These are phyloP conservation scores for Spodoptera picta DNA, from an alignment of 2,888 invertebrate genomes.

Conservation along the genomic window DNA sequence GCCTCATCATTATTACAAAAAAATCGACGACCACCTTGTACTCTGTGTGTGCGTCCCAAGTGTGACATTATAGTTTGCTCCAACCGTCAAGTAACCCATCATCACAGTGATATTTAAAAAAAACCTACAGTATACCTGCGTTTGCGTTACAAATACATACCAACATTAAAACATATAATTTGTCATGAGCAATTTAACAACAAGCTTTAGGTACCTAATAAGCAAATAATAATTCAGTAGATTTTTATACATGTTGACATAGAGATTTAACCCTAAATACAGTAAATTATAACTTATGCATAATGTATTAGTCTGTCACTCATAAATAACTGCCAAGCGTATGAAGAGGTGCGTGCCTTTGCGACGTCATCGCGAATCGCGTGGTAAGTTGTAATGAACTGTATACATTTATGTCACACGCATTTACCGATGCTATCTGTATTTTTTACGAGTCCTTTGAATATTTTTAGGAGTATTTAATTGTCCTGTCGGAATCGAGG, in stretches of 20 bases:
- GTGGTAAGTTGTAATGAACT: neutral
- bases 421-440: neutral
- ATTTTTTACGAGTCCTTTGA: too few species aligned
- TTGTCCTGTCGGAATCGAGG: too few species aligned
- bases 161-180: neutral
- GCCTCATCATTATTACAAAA: constrained; percentile 13
- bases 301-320: constrained; percentile 16
- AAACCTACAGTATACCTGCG: too few species aligned
- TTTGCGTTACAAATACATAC: too few species aligned
- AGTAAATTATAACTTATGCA: neutral
- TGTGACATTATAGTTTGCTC: constrained; percentile 92
- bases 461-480: too few species aligned
- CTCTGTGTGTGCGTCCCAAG: constrained; percentile 91
- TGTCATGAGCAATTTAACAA: constrained; percentile 6
- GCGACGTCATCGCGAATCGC: constrained; percentile 11
- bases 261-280: too few species aligned
- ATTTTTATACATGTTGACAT: too few species aligned
- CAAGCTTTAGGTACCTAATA: too few species aligned
- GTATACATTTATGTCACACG: constrained; percentile 4
- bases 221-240: too few species aligned
- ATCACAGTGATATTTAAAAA: constrained; percentile 71
- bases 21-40: constrained; percentile 71
- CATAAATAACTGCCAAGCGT: neutral
- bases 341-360: constrained; percentile 5
- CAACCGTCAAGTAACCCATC: constrained; percentile 61